Evolutionary conservation across 2,113 vertebrate species (phyloP), one percentile per base, ranked within the genome.

Genomic region (Engraulis encrasicolus): DNA sequence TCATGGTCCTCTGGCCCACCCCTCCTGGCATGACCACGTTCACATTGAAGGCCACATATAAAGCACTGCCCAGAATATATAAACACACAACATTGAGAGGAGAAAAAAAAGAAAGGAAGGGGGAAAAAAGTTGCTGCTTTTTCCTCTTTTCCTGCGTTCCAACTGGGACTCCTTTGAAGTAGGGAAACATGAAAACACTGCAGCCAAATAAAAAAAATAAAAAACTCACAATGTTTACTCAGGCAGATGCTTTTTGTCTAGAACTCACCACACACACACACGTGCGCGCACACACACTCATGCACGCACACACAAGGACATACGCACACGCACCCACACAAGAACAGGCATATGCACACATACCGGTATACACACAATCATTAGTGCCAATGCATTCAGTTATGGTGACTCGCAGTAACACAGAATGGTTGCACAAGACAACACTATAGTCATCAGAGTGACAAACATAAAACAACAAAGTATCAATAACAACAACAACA

Each of bases 231-330:
- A 20, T 66, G 58, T 66, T 66, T 66, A 66, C n/a, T 27, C 7
- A 66, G n/a, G 58, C 58, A 66, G 58, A 66, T 66, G 58, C 58
- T 66, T 66, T 27, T 66, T 66, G 58, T 66, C 23, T 66, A 14
- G n/a, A 66, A 31, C 58, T 27, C 20, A 66, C 2, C 7, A 27
- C n/a, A 27, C 23, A 66, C 58, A 66, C 58, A 27, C n/a, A n/a
- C n/a, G n/a, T n/a, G n/a, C n/a, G n/a, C n/a, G n/a, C n/a, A n/a
- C n/a, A n/a, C n/a, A n/a, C n/a, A n/a, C n/a, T n/a, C n/a, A n/a
- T n/a, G n/a, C n/a, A n/a, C n/a, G n/a, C n/a, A n/a, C n/a, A n/a
- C n/a, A n/a, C n/a, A n/a, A n/a, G n/a, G n/a, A 6, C 54, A 23
- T 58, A 58, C 20, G 19, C 4, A 54, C 50, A 54, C 6, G 20